Evolutionary conservation across 2,797 vertebrate species (phyloP).

Genomic region (Hapalemur alaotrensis): DNA sequence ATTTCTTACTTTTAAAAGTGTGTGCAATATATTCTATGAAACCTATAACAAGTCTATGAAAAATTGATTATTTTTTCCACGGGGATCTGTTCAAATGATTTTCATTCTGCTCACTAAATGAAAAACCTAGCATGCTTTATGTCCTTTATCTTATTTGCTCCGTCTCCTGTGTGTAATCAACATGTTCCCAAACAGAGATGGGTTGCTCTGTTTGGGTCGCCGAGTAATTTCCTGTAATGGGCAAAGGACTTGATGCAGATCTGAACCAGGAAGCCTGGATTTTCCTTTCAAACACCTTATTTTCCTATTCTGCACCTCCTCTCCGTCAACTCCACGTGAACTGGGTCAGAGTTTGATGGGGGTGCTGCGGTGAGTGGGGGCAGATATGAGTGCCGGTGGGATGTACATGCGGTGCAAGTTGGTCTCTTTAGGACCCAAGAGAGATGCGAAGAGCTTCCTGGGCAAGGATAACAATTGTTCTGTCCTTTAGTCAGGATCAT

Average conservation of each 20-base stretch:
- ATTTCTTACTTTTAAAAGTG: slow-evolving; percentile 62
- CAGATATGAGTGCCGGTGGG: too few relatives aligned
- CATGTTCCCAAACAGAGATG: slow-evolving; percentile 50
- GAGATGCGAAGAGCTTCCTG: neutral
- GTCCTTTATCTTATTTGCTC: slow-evolving; percentile 63
- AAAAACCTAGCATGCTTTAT: neutral
- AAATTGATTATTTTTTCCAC: slow-evolving; percentile 79
- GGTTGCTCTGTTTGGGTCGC: slow-evolving; percentile 3
- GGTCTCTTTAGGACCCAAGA: neutral
- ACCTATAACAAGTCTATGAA: slow-evolving; percentile 77
- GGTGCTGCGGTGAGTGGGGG: neutral
- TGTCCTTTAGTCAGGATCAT: neutral
- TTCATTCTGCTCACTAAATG: slow-evolving; percentile 65
- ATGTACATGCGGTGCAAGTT: rapidly evolving
- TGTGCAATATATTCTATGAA: slow-evolving; percentile 68
- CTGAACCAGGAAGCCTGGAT: neutral
- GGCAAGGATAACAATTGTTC: neutral
- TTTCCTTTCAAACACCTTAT: slow-evolving; percentile 11
- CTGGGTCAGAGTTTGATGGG: neutral
- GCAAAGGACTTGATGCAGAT: neutral
- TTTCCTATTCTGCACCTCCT: neutral
- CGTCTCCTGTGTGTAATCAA: slow-evolving; percentile 34
- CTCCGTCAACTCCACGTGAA: neutral
- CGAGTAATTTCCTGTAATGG: slow-evolving; percentile 36
- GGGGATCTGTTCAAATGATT: slow-evolving; percentile 67